Evolutionary conservation across 2,797 vertebrate genomes (phyloP), one percentile per base, ranked within the genome.

Genomic region (Falco peregrinus): DNA sequence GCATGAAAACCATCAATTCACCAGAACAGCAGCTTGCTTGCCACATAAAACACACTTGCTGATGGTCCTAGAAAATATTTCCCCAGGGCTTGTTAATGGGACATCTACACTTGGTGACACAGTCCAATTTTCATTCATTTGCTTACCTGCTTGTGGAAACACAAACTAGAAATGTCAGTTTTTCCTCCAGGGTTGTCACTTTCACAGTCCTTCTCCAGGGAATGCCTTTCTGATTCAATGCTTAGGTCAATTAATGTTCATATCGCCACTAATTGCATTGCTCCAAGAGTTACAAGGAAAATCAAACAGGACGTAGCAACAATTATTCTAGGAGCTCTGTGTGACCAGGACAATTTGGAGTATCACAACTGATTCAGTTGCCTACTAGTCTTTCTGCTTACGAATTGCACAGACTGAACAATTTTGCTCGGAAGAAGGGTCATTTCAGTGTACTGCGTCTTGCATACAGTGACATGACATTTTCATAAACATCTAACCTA

Each of bases 171-270:
- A 85, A 80, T 78, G 87, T 92, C 96, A 94, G 45, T 28, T 91
- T 94, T 89, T 75, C 89, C 89, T 84, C 57, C 71, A 31, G 91
- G 69, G 53, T 10, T 93, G 79, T 81, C 84, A 78, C 64, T 59
- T 63, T 50, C 8, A 0, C 33, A 43, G 64, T 31, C 56, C 82
- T 87, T 68, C 84, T 87, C 75, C 64, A 56, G 78, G 48, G 74
- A 9, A 24, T 75, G 78, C 87, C 75, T 93, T 93, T 91, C 94
- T 87, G 89, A 87, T 77, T 92, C 68, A 83, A 6, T 69, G 71
- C 61, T 81, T 60, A 29, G 74, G 92, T 91, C 96, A 96, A 94
- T 96, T 96, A 96, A 92, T 61, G 89, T 68, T 97, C 79, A 84
- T 92, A 92, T 86, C 18, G 0, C 76, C 29, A 65, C 91, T 93